These are phyloP conservation scores for Callyntrura guangdongensis DNA, from an alignment of 2,888 invertebrate species.

Conservation along the genomic window DNA sequence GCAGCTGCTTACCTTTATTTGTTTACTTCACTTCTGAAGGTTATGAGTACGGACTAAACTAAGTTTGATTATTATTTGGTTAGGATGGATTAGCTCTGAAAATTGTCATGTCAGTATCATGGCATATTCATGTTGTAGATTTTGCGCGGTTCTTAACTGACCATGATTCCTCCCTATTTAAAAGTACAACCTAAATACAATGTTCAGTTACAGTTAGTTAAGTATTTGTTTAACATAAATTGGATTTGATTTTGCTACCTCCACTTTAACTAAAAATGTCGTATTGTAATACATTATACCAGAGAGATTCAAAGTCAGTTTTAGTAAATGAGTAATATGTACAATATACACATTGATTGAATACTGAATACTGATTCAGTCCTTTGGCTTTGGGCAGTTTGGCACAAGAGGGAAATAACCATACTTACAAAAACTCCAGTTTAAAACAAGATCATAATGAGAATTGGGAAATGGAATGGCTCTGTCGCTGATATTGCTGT, in stretches of 20 bases:
- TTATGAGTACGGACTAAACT: background rate
- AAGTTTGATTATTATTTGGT: slow-evolving; percentile 42
- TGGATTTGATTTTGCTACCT: slow-evolving; percentile 16
- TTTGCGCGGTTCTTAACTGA: background rate
- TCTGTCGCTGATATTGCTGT: background rate
- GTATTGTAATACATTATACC: slow-evolving; percentile 37
- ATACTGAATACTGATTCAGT: slow-evolving; percentile 67
- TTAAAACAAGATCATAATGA: slow-evolving; percentile 4
- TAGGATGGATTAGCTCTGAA: slow-evolving; percentile 62
- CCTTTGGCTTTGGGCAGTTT: slow-evolving; percentile 62
- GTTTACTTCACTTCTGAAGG: background rate
- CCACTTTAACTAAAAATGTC: slow-evolving; percentile 32
- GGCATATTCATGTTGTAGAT: background rate
- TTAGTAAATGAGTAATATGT: slow-evolving; percentile 45
- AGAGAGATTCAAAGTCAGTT: slow-evolving; percentile 46
- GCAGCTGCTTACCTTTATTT: background rate
- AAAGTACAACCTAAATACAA: background rate
- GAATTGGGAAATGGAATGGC: slow-evolving; percentile 32
- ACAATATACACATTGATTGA: slow-evolving; percentile 54
- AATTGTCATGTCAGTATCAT: slow-evolving; percentile 17
- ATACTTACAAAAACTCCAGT: slow-evolving; percentile 20
- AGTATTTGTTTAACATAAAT: slow-evolving; percentile 16
- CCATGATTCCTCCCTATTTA: background rate
- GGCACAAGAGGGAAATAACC: slow-evolving; percentile 45
- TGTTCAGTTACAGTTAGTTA: slow-evolving; percentile 28